Conservation (phyloP, 1,140 invertebrate genomes). For the Drosophila ananassae region DNA sequence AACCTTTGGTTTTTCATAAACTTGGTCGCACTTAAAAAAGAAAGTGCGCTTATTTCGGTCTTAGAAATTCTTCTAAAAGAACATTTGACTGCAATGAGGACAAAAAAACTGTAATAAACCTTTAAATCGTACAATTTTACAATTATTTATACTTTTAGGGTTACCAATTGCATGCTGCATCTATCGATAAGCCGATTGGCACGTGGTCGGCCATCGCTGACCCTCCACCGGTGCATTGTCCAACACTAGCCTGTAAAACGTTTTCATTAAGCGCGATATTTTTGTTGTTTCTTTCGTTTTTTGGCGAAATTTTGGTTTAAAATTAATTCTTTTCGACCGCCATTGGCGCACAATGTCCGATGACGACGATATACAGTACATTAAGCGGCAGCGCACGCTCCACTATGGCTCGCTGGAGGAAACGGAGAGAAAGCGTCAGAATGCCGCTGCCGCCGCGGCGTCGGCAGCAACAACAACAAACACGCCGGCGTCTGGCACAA, state of each 20-base stretch:
- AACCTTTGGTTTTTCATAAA: not conserved
- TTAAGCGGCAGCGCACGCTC: constrained; percentile 90
- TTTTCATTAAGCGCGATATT: constrained; percentile 57
- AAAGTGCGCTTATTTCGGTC: too few relatives aligned
- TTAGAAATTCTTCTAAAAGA: too few relatives aligned
- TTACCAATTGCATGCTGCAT: too few relatives aligned
- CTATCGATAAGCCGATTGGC: constrained; percentile 1
- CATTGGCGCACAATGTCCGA: constrained; percentile 90
- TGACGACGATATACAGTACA: constrained; percentile 91
- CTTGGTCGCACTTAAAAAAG: not conserved
- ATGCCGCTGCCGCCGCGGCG: constrained; percentile 85
- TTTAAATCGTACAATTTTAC: too few relatives aligned
- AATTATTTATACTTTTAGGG: too few relatives aligned
- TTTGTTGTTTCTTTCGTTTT: constrained; percentile 78
- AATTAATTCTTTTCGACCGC: constrained; percentile 65
- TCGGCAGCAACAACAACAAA: constrained; percentile 38
- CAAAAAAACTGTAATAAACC: too few relatives aligned
- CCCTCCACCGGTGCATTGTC: constrained; percentile 7
- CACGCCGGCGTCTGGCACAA: constrained; percentile 40
- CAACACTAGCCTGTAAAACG: constrained; percentile 53
- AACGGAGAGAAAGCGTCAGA: constrained; percentile 87
- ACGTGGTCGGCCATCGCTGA: constrained; percentile 8
- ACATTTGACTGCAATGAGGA: too few relatives aligned
- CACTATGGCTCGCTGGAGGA: constrained; percentile 96
- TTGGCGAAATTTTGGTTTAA: constrained; percentile 75